Evolutionary conservation across 2,797 vertebrate species (phyloP).

Genomic region (Yasuhikotakia modesta): DNA sequence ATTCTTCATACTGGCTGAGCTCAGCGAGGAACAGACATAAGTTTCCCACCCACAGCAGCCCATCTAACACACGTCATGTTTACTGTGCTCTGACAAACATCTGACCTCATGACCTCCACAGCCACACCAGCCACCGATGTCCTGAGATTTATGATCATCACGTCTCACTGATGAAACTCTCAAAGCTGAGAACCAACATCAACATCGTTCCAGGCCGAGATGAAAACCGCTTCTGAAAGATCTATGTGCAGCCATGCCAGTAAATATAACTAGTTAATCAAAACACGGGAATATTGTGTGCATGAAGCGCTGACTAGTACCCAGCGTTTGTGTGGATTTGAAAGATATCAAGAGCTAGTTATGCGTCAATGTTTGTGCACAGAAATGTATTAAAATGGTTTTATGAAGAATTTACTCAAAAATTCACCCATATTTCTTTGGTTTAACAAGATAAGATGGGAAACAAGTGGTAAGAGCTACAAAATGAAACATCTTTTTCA

Average conservation of each 20-base stretch:
- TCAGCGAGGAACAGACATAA: background rate
- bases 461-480: no score
- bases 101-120: constrained; percentile 20
- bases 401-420: no score
- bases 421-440: no score
- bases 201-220: background rate
- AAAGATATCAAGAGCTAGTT: background rate
- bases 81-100: constrained; percentile 34
- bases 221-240: background rate
- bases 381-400: no score
- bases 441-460: no score
- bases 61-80: constrained; percentile 21
- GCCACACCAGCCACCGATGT: constrained; percentile 17
- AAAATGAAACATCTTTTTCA: background rate
- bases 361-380: no score
- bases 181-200: constrained; percentile 3
- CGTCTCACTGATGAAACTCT: constrained; percentile 31
- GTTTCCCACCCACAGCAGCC: background rate
- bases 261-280: background rate
- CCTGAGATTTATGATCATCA: constrained; percentile 43
- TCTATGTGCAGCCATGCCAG: background rate
- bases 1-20: background rate
- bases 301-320: background rate
- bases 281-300: background rate
- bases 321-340: background rate